Conservation (phyloP, 1,140 invertebrate species). For the Camponotus vicinus region DNA sequence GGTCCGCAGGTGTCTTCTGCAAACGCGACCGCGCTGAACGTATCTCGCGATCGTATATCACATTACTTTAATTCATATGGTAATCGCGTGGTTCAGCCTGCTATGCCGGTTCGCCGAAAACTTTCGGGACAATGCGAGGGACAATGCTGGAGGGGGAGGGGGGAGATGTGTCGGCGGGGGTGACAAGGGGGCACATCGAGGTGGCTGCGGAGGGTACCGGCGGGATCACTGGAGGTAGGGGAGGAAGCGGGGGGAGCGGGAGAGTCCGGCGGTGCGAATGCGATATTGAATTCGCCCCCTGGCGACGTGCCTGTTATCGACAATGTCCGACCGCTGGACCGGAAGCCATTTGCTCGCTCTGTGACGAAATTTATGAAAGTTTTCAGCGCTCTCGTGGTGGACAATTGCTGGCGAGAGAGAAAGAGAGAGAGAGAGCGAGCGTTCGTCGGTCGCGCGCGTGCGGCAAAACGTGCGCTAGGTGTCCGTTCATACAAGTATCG, state of each 20-base stretch:
- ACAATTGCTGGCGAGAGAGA: constrained; percentile 69
- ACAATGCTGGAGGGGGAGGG: constrained; percentile 76
- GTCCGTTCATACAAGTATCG: constrained; percentile 43
- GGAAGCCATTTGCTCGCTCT: constrained; percentile 82
- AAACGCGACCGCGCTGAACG: constrained; percentile 55
- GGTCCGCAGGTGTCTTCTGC: constrained; percentile 66
- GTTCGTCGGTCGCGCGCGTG: constrained; percentile 43
- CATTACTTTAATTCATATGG: constrained; percentile 86
- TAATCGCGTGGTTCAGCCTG: constrained; percentile 79
- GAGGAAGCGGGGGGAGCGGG: constrained; percentile 47
- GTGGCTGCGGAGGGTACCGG: constrained; percentile 49
- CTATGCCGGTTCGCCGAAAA: constrained; percentile 80
- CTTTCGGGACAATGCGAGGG: constrained; percentile 83
- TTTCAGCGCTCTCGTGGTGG: constrained; percentile 69
- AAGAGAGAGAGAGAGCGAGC: constrained; percentile 12
- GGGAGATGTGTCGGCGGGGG: constrained; percentile 58
- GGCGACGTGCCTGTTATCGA: constrained; percentile 84
- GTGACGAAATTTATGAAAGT: constrained; percentile 84
- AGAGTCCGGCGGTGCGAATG: constrained; percentile 78
- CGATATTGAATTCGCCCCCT: constrained; percentile 83
- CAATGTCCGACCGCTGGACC: constrained; percentile 84
- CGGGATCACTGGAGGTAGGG: constrained; percentile 20
- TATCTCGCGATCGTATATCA: constrained; percentile 80
- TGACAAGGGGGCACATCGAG: constrained; percentile 41
- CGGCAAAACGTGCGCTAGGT: constrained; percentile 67